Conservation (phyloP, 2,797 vertebrate genomes). For the Argya squamiceps region DNA sequence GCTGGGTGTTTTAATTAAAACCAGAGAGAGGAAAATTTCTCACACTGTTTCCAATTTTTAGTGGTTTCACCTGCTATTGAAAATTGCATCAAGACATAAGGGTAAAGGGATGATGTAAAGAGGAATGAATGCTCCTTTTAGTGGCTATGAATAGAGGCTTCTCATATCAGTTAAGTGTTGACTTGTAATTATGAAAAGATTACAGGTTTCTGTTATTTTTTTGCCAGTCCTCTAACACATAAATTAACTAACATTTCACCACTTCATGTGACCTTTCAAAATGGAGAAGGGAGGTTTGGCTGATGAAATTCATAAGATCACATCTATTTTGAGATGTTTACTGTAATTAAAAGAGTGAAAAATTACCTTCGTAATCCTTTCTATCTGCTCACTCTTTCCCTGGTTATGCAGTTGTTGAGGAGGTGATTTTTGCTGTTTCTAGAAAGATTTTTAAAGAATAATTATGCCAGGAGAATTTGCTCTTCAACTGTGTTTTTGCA, state of each 20-base stretch:
- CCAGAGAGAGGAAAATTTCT: constrained; percentile 5
- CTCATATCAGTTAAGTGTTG: constrained; percentile 29
- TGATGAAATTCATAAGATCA: neutral
- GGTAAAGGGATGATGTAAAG: constrained; percentile 7
- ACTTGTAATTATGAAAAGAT: constrained; percentile 4
- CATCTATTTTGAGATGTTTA: neutral
- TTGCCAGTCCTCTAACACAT: neutral
- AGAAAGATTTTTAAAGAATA: neutral
- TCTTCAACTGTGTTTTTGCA: neutral
- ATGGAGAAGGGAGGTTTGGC: neutral
- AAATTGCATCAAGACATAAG: neutral
- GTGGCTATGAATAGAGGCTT: constrained; percentile 23
- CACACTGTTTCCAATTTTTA: neutral
- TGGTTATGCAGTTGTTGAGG: neutral
- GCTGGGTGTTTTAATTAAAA: constrained; percentile 34
- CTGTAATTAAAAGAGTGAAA: neutral
- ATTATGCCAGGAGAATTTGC: neutral
- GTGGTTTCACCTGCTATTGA: constrained; percentile 37
- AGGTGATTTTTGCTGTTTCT: neutral
- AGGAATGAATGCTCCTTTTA: constrained; percentile 51
- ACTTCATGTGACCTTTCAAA: neutral
- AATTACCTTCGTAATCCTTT: neutral
- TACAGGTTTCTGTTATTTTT: neutral
- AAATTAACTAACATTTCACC: constrained; percentile 23
- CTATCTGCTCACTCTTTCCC: neutral